Evolutionary conservation across 2,113 vertebrate genomes (phyloP).

Genomic region (Kobus ellipsiprymnus): DNA sequence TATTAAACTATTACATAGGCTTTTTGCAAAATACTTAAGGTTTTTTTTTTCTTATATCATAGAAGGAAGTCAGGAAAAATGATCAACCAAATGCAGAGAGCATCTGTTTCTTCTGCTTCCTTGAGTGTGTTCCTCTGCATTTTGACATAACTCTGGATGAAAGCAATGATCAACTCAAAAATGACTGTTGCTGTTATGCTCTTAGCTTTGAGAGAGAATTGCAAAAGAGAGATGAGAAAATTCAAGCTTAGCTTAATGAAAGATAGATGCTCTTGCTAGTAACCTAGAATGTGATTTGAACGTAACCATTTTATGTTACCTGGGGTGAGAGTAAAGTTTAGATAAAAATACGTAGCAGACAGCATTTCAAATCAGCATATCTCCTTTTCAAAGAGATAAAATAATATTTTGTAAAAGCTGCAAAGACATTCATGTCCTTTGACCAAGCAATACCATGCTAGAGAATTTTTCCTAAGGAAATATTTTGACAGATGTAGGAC

Average conservation of each 20-base stretch:
- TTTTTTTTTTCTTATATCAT: background rate
- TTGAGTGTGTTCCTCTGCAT: background rate
- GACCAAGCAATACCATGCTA: conserved; percentile 20
- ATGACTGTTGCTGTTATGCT: background rate
- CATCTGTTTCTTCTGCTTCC: background rate
- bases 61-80: background rate
- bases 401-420: background rate
- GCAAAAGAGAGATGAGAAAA: background rate
- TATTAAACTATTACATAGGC: background rate
- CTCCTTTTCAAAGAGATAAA: background rate
- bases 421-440: conserved; percentile 17
- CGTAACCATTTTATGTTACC: background rate
- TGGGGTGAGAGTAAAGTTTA: background rate
- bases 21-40: background rate
- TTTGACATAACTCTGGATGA: background rate
- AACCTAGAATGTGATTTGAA: background rate
- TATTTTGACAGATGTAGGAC: conserved; percentile 61
- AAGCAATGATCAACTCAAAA: background rate
- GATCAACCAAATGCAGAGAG: background rate
- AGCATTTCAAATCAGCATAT: background rate
- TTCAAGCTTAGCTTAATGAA: background rate
- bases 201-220: conserved; percentile 2
- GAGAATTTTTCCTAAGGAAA: conserved; percentile 56
- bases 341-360: background rate
- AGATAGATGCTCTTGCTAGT: background rate